These are phyloP conservation scores for Propithecus coquereli DNA, from an alignment of 2,113 vertebrate genomes.

Conservation along the genomic window DNA sequence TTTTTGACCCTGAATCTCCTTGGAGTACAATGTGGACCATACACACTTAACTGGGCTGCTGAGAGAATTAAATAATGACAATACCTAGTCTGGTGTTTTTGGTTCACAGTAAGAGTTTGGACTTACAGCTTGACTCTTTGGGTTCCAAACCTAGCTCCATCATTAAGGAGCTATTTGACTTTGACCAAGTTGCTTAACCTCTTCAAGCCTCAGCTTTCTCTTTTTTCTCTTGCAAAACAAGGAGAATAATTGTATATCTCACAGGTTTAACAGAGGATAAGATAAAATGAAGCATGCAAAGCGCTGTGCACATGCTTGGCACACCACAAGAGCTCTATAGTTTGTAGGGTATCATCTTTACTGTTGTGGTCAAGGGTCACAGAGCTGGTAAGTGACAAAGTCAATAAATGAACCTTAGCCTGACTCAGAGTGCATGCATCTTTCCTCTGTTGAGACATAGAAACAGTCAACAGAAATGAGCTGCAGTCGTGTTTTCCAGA, in stretches of 20 bases:
- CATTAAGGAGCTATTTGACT: background rate
- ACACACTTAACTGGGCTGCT: background rate
- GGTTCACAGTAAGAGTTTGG: background rate
- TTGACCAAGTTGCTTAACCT: background rate
- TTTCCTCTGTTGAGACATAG: background rate
- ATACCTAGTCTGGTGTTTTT: background rate
- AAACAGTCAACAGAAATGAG: background rate
- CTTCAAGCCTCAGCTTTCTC: background rate
- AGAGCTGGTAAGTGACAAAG: background rate
- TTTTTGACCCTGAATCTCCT: background rate
- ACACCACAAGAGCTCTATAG: accelerated
- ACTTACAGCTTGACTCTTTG: background rate
- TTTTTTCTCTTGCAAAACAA: background rate
- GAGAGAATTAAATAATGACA: background rate
- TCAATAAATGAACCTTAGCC: background rate
- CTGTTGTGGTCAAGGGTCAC: background rate
- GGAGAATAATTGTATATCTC: background rate
- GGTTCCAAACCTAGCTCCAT: background rate
- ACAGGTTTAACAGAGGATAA: background rate
- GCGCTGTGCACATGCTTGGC: background rate
- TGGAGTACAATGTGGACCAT: background rate
- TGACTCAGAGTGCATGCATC: background rate
- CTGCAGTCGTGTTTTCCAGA: background rate
- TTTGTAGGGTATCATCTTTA: background rate
- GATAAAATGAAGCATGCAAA: background rate